Evolutionary conservation across 1,140 invertebrate species (phyloP).

Genomic region (Luehdorfia chinensis): DNA sequence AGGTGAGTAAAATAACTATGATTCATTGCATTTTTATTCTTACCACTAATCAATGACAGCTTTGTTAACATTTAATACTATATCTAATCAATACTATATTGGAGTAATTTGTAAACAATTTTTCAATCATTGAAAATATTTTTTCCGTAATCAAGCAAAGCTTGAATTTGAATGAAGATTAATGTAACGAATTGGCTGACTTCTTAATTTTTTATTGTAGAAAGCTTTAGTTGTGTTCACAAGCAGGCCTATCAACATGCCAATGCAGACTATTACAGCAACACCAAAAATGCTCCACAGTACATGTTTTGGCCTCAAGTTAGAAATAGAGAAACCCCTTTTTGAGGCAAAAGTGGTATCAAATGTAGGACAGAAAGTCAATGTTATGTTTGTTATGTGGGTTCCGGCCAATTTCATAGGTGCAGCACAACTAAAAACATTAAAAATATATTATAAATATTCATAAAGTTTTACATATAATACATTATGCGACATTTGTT

Average conservation of each 20-base stretch:
- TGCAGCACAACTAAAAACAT: constrained; percentile 57
- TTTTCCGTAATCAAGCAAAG: constrained; percentile 51
- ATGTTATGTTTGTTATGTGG: constrained; percentile 60
- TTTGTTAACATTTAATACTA: constrained; percentile 19
- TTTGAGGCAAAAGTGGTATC: constrained; percentile 45
- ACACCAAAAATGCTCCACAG: constrained; percentile 66
- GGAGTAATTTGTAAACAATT: constrained; percentile 20
- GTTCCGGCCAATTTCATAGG: constrained; percentile 61
- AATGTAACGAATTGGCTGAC: constrained; percentile 55
- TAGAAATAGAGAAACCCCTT: constrained; percentile 44
- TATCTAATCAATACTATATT: constrained; percentile 17
- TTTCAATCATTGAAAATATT: constrained; percentile 24
- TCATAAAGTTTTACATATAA: no score
- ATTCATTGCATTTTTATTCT: constrained; percentile 28
- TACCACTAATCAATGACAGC: constrained; percentile 22
- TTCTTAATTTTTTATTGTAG: constrained; percentile 50
- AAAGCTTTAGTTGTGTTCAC: constrained; percentile 49
- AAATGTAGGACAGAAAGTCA: constrained; percentile 54
- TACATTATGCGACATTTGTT: no score
- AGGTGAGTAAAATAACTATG: constrained; percentile 61
- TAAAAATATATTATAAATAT: constrained; percentile 1
- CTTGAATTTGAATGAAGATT: constrained; percentile 53
- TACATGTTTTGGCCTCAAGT: constrained; percentile 60
- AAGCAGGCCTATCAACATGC: constrained; percentile 55
- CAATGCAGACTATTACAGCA: constrained; percentile 46